A percentile compares a stretch with the other conserved stretches of the same genome.
Conservation (phyloP, 2,888 invertebrate genomes). For the Eugnorisma glareosa region DNA sequence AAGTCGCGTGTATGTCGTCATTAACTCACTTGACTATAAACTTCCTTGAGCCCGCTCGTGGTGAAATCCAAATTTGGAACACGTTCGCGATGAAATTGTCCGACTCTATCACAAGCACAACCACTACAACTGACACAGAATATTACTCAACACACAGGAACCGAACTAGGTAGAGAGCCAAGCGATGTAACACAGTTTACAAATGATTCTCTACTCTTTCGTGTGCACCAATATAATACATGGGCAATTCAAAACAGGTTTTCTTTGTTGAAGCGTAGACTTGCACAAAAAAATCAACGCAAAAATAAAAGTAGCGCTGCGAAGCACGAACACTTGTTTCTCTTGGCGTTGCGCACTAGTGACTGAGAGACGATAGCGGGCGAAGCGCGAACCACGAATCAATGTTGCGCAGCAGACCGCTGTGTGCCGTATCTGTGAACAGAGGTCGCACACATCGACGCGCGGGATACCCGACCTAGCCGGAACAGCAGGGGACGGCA, state of each 20-base stretch:
- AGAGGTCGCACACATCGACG: constrained; percentile 74
- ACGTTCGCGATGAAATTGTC: constrained; percentile 88
- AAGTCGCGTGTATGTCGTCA: constrained; percentile 52
- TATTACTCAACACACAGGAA: constrained; percentile 89
- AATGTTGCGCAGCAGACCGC: constrained; percentile 85
- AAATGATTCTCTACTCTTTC: constrained; percentile 72
- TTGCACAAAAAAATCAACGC: constrained; percentile 82
- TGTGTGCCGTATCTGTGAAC: constrained; percentile 78
- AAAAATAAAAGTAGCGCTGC: constrained; percentile 84
- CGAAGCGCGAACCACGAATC: constrained; percentile 86
- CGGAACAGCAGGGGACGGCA: constrained; percentile 71
- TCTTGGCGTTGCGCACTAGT: constrained; percentile 89
- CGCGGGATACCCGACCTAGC: constrained; percentile 68
- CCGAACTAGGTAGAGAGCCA: constrained; percentile 81
- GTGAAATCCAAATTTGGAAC: constrained; percentile 89
- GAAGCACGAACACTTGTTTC: constrained; percentile 82
- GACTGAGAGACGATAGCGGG: constrained; percentile 84
- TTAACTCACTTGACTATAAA: constrained; percentile 89
- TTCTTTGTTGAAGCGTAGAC: constrained; percentile 79
- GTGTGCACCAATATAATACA: constrained; percentile 74
- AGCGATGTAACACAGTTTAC: constrained; percentile 77
- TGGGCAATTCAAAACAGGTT: constrained; percentile 81
- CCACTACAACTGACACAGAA: constrained; percentile 89
- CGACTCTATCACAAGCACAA: constrained; percentile 88
- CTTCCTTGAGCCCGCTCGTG: constrained; percentile 90